These are phyloP conservation scores for Myopa testacea DNA, from an alignment of 2,888 invertebrate species.

Conservation along the genomic window DNA sequence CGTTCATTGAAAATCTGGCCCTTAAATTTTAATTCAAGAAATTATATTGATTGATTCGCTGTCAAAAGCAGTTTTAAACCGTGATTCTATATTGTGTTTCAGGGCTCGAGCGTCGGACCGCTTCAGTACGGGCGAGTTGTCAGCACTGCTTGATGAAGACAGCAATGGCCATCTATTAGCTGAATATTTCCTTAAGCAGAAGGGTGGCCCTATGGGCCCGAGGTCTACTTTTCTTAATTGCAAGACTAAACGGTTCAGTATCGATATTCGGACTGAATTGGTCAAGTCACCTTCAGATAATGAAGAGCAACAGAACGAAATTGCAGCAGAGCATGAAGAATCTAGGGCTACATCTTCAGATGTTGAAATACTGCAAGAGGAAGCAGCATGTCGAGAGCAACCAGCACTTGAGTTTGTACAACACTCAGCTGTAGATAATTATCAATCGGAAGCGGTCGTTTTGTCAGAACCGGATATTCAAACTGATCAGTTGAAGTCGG, in stretches of 20 bases:
- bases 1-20: no score
- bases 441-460: no score
- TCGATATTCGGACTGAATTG: constrained; percentile 45
- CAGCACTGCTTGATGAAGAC: constrained; percentile 46
- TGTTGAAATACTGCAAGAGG: background rate
- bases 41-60: no score
- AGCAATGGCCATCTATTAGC: constrained; percentile 48
- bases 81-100: background rate
- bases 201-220: constrained; percentile 34
- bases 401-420: background rate
- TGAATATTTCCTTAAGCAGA: constrained; percentile 45
- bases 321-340: background rate
- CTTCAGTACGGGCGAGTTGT: constrained; percentile 43
- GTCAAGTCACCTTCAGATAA: constrained; percentile 1
- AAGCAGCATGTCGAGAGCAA: background rate
- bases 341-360: background rate
- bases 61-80: no score
- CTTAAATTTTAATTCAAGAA: no score
- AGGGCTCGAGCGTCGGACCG: constrained; percentile 6
- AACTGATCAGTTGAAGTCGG: no score
- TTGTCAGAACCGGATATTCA: no score
- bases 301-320: constrained; percentile 1
- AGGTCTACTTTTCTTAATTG: constrained; percentile 38
- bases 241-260: constrained; percentile 43
- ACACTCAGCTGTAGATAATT: no score